Evolutionary conservation across 2,797 vertebrate genomes (phyloP).

Genomic region (Schizopygopsis pylzovi): DNA sequence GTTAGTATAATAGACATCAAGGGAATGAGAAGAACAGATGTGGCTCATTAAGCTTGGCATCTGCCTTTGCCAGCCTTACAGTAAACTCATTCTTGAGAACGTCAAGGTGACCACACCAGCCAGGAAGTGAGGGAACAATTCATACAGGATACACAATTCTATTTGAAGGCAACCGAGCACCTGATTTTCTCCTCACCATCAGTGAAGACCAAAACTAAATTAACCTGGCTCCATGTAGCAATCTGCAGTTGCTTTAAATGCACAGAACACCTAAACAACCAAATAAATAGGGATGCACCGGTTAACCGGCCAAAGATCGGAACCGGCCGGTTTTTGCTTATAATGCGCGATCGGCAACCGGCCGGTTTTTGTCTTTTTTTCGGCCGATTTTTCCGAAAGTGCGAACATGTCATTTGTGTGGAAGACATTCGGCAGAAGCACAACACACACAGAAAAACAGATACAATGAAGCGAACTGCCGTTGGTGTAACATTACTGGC

Average conservation of each 20-base stretch:
- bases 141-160: slow-evolving; percentile 49
- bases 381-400: too few relatives aligned
- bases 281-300: too few relatives aligned
- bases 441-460: too few relatives aligned
- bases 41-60: slow-evolving; percentile 61
- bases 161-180: slow-evolving; percentile 50
- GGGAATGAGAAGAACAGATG: slow-evolving; percentile 79
- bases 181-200: slow-evolving; percentile 37
- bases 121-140: slow-evolving; percentile 56
- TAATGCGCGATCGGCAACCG: too few relatives aligned
- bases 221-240: slow-evolving; percentile 29
- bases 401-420: too few relatives aligned
- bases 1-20: slow-evolving; percentile 62
- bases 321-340: too few relatives aligned
- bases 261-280: background rate
- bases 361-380: too few relatives aligned
- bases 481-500: too few relatives aligned
- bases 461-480: too few relatives aligned
- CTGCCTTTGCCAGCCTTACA: slow-evolving; percentile 40
- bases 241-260: slow-evolving; percentile 37
- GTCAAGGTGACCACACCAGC: slow-evolving; percentile 42
- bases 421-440: too few relatives aligned
- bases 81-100: slow-evolving; percentile 34
- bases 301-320: too few relatives aligned
- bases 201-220: slow-evolving; percentile 15